Conservation (phyloP, 2,888 invertebrate genomes). For the Teleogryllus oceanicus region DNA sequence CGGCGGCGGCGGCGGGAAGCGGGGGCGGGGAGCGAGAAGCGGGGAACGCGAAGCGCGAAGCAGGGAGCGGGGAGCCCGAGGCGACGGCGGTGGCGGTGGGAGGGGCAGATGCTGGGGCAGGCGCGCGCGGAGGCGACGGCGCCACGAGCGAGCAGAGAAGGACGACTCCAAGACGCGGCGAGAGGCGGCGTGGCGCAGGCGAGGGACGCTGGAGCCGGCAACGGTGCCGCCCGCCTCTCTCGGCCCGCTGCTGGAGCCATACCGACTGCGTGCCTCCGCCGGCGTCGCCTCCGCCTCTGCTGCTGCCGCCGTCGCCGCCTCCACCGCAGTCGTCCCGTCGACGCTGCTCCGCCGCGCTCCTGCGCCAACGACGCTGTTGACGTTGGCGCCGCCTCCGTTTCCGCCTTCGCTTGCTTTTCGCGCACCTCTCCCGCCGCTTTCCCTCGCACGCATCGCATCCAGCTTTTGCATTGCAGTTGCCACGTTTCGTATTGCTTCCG, state of each 20-base stretch:
- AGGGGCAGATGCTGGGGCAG: not conserved
- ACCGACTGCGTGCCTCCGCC: not conserved
- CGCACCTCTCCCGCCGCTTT: not conserved
- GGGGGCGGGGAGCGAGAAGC: not conserved
- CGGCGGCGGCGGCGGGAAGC: not conserved
- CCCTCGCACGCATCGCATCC: constrained; percentile 20
- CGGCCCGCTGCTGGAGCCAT: not conserved
- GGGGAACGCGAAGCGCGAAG: not conserved
- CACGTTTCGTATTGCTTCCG: constrained; percentile 20
- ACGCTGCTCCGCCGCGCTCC: not conserved
- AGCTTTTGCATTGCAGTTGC: not conserved
- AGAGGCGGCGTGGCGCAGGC: not conserved
- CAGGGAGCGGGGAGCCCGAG: not conserved
- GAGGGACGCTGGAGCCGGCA: not conserved
- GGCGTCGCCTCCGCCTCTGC: not conserved
- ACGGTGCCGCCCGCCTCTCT: not conserved
- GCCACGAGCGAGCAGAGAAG: not conserved
- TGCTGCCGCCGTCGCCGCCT: not conserved
- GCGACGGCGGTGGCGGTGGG: not conserved
- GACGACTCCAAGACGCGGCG: not conserved
- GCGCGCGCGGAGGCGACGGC: not conserved
- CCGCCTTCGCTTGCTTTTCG: not conserved
- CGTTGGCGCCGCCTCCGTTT: not conserved
- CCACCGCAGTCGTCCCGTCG: not conserved
- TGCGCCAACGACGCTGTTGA: not conserved